phyloP scores from a whole-genome alignment of 2,888 invertebrate species.

The Allygus modestus region DNA sequence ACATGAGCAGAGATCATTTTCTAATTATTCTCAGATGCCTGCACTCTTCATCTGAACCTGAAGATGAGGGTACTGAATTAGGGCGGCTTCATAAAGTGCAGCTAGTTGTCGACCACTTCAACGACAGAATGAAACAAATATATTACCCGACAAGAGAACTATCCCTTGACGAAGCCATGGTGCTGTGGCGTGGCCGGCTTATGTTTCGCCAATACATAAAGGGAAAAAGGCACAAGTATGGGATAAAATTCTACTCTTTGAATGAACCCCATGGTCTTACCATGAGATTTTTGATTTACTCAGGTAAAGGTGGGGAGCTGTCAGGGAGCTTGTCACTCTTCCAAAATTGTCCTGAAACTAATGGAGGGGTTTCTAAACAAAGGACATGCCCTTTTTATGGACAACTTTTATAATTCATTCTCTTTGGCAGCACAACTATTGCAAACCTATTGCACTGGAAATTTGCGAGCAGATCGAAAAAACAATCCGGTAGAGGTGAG shows the following conservation, averaged over 20 bases:
- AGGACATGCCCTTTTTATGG: neutral
- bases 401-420: conserved; percentile 10
- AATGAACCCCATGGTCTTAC: neutral
- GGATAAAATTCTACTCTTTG: conserved; percentile 1
- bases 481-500: neutral
- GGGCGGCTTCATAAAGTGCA: conserved; percentile 56
- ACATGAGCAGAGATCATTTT: neutral
- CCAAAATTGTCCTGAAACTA: neutral
- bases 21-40: neutral
- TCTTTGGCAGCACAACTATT: neutral
- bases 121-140: conserved; percentile 64
- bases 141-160: conserved; percentile 65
- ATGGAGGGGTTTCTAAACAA: neutral
- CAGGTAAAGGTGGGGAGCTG: neutral
- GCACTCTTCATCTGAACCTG: neutral
- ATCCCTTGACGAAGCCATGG: conserved; percentile 65
- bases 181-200: conserved; percentile 69
- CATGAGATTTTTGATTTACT: neutral
- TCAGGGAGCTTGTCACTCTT: conserved; percentile 1
- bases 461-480: neutral
- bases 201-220: conserved; percentile 71
- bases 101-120: conserved; percentile 68
- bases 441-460: conserved; percentile 16
- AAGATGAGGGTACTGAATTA: neutral
- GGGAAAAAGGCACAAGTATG: conserved; percentile 20